phyloP scores from a whole-genome alignment of 2,797 vertebrate genomes.

The Staurois parvus region DNA sequence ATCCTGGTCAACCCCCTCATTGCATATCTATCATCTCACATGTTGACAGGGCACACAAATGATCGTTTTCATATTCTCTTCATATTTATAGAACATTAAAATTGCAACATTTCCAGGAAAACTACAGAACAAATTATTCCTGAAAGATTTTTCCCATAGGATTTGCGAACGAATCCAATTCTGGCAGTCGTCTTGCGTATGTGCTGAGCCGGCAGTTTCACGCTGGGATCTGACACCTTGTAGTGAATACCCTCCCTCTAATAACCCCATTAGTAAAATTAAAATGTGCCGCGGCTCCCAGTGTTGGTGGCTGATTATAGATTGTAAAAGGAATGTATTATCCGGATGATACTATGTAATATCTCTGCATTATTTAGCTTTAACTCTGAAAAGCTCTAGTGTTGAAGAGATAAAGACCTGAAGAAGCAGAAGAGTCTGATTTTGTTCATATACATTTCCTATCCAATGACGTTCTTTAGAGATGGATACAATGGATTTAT shows the following conservation, averaged over 20 bases:
- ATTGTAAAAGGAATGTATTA: not conserved
- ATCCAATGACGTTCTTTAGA: too few relatives aligned
- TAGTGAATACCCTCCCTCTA: not conserved
- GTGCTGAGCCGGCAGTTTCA: not conserved
- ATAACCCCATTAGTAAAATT: not conserved
- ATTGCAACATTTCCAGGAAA: not conserved
- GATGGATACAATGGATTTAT: too few relatives aligned
- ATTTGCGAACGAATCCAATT: not conserved
- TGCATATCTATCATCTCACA: too few relatives aligned
- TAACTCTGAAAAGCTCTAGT: too few relatives aligned
- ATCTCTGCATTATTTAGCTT: too few relatives aligned
- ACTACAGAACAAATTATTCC: not conserved
- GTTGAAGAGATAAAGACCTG: too few relatives aligned
- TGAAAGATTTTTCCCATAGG: not conserved
- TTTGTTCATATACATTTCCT: too few relatives aligned
- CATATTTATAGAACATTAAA: not conserved
- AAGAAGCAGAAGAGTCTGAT: too few relatives aligned
- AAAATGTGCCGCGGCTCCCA: not conserved
- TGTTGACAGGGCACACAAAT: too few relatives aligned
- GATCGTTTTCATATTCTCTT: too few relatives aligned
- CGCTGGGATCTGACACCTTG: not conserved
- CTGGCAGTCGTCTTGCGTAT: not conserved
- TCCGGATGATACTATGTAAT: not conserved
- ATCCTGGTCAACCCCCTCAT: too few relatives aligned
- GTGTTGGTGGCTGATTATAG: not conserved